phyloP scores from a whole-genome alignment of 2,888 invertebrate genomes.

The Dysmachus trigonus region DNA sequence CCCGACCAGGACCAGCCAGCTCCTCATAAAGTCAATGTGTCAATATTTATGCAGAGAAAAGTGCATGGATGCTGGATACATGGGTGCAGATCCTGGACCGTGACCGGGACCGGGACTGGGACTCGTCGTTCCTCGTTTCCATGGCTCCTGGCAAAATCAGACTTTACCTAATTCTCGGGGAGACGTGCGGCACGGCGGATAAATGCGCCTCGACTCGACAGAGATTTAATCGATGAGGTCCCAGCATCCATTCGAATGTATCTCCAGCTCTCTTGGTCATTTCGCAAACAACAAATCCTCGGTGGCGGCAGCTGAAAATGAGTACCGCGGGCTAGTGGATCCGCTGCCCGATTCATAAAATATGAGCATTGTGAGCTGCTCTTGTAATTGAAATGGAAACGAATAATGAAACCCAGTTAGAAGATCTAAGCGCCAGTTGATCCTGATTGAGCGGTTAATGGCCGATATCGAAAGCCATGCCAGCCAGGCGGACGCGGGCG shows the following conservation, averaged over 20 bases:
- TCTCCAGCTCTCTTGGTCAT: not conserved
- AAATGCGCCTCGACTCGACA: not conserved
- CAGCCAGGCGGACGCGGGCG: not conserved
- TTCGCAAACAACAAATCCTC: not conserved
- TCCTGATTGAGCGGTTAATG: constrained; percentile 25
- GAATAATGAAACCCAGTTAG: not conserved
- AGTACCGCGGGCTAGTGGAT: not conserved
- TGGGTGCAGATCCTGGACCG: not conserved
- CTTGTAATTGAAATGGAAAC: constrained; percentile 13
- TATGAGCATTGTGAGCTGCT: not conserved
- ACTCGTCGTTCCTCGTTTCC: not conserved
- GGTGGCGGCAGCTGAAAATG: not conserved
- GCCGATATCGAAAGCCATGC: not conserved
- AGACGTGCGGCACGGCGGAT: not conserved
- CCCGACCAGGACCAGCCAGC: not conserved
- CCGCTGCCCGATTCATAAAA: not conserved
- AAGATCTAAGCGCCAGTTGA: not conserved
- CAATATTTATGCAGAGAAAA: constrained; percentile 10
- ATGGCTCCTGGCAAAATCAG: not conserved
- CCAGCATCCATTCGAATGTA: not conserved
- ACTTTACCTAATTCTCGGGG: constrained; percentile 5
- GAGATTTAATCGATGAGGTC: not conserved
- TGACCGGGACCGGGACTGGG: not conserved
- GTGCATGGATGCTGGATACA: not conserved
- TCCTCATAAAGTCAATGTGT: constrained; percentile 27